Base-by-base conservation (phyloP, 2,888 invertebrate species). In the Chrysolina oricalcia region DNA sequence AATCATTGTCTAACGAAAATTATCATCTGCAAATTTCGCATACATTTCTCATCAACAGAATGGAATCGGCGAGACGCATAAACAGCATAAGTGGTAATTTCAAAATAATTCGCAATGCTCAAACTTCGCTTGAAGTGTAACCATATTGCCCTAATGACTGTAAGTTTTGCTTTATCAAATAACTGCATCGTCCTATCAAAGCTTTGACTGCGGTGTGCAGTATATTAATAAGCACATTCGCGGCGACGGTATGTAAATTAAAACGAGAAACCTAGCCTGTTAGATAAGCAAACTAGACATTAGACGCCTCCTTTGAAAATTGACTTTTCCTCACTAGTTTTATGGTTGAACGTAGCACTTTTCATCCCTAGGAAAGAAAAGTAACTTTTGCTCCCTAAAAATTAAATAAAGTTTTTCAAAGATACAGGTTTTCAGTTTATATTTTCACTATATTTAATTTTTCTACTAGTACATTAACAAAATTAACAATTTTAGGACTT, bases 161-260 rank as follows among this genome's bases (percentile, higher is more conserved):
- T 59, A 46, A 66, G 48, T 41, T 43, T 66, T 23, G 48, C 66
- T 66, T 46, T 23, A 66, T 66, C 66, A 66, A 66, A 48, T 43
- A 66, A 66, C 43, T 66, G 48, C 23, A 66, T n/a, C 27, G 23
- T 21, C 15, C 23, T 23, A 43, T 48, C 23, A 23, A 48, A 66
- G 66, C 59, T 59, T 59, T 59, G 59, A 59, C 17, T 35, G n/a
- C 8, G 15, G 10, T 35, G n/a, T 8, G 5, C n/a, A 59, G n/a
- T n/a, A n/a, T 59, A 59, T 59, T 1, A 59, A 35, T 35, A 23
- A 59, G 27, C 15, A 2, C 15, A 59, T n/a, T 59, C 15, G 59
- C 15, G 17, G n/a, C 6, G 9, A 17, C 23, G 59, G 6, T 35
- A n/a, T n/a, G 59, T 1, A 59, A 59, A 59, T 59, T 27, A 27